Evolutionary conservation across 2,797 vertebrate species (phyloP), one percentile per base, ranked within the genome.

Genomic region (Eurystomus glaucurus): DNA sequence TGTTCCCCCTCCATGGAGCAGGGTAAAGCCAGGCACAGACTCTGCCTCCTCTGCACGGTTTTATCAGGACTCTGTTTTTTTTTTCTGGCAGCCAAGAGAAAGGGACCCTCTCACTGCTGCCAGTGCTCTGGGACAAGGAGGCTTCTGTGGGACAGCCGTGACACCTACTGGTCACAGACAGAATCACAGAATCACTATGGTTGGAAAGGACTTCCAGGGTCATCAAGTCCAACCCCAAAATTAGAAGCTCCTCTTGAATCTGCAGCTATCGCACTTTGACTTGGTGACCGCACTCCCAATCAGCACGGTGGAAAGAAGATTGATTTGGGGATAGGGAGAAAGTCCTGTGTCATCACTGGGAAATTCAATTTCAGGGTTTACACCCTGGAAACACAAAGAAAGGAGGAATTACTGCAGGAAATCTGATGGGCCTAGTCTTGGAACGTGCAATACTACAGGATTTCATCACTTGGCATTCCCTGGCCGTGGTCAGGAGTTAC

Each of bases 91-190:
- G 75, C 15, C 3, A 1, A 4, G 62, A 16, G n/a, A 5, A 2
- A 2, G 11, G 20, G 9, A 31, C 2, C 4, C 2, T 2, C 23
- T 9, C 5, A 9, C 50, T 1, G 45, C 25, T 26, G 5, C 13
- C 82, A 8, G 48, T 0, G 45, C 5, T 2, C 37, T 3, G 31
- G 61, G 35, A 29, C n/a, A 2, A 1, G 11, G 48, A 11, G 93
- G 55, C 54, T 92, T 89, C 37, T 17, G 68, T n/a, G 93, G 94
- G 90, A 58, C 95, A 75, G 97, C 87, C 85, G 70, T 94, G 98
- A 95, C 98, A 98, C 72, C 98, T 98, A 93, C 97, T 92, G 98
- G 98, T 50, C 39, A 13, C 41, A 41, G 35, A 35, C 35, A 35
- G 35, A 35, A 35, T 35, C 7, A 35, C 35, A 35, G 35, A 35